Evolutionary conservation across 2,888 invertebrate species (phyloP).

Genomic region (Cynaeus angustus): DNA sequence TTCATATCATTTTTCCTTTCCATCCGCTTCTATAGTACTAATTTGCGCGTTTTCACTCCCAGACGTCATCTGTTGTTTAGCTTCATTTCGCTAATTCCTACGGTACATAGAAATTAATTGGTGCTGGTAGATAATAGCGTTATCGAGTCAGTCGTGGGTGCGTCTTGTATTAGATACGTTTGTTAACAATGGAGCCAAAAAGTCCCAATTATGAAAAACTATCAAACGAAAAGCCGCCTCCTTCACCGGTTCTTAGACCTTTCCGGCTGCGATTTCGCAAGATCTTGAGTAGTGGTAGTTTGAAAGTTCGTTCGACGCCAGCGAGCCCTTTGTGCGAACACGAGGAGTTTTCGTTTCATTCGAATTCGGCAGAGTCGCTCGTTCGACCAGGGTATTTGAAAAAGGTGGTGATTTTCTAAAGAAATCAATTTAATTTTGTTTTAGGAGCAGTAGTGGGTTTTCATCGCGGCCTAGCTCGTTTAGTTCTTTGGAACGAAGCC

Average conservation of each 20-base stretch:
- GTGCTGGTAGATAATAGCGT: conserved; percentile 27
- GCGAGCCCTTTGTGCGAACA: conserved; percentile 36
- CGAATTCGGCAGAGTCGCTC: conserved; percentile 41
- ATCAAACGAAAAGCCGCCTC: conserved; percentile 52
- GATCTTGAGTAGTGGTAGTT: conserved; percentile 60
- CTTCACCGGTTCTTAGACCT: conserved; percentile 53
- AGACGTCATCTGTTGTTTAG: conserved; percentile 41
- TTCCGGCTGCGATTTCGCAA: conserved; percentile 60
- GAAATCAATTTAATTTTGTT: conserved; percentile 12
- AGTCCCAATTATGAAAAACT: conserved; percentile 59
- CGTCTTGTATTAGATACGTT: conserved; percentile 35
- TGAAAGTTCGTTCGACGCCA: conserved; percentile 53
- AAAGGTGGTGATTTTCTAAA: background rate
- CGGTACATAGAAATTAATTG: conserved; percentile 37
- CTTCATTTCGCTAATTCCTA: conserved; percentile 36
- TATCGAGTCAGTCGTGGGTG: conserved; percentile 35
- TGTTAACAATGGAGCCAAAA: conserved; percentile 57
- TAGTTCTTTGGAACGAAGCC: conserved; percentile 40
- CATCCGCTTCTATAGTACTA: conserved; percentile 27
- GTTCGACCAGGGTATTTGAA: conserved; percentile 22
- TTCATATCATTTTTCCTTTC: conserved; percentile 35
- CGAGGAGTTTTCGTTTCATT: conserved; percentile 38
- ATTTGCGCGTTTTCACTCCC: conserved; percentile 38
- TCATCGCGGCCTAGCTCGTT: conserved; percentile 43
- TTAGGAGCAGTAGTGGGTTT: conserved; percentile 41